Conservation (phyloP, 2,113 vertebrate species). For the Pygoscelis antarcticus region DNA sequence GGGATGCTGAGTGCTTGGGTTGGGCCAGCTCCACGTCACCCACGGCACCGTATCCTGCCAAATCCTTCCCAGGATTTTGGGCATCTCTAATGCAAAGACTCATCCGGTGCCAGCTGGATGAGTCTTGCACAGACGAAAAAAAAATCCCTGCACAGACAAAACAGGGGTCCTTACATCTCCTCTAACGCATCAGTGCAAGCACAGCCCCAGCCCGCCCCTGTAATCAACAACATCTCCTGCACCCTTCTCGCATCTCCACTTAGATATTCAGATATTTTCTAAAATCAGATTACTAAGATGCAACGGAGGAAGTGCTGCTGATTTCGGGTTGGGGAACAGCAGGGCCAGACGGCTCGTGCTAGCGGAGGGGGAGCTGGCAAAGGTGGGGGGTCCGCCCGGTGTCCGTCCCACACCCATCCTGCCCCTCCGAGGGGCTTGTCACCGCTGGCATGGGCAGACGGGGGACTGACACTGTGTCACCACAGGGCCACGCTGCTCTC, state of each 20-base stretch:
- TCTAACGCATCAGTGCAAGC: neutral
- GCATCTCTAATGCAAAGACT: neutral
- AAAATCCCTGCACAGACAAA: neutral
- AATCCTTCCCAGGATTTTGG: neutral
- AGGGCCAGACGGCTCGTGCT: fast-evolving
- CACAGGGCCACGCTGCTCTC: neutral
- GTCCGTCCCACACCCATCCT: neutral
- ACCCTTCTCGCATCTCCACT: neutral
- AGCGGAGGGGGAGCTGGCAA: fast-evolving
- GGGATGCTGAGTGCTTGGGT: neutral
- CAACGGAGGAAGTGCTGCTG: fast-evolving
- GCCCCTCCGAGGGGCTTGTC: neutral
- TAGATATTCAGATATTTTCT: neutral
- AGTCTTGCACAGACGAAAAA: neutral
- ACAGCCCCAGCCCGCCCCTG: neutral
- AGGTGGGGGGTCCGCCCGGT: neutral
- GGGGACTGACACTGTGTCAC: neutral
- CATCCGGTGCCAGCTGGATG: neutral
- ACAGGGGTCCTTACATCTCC: neutral
- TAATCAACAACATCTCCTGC: neutral
- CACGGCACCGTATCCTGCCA: neutral
- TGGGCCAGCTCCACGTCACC: neutral
- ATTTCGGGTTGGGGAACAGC: neutral
- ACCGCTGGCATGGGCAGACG: fast-evolving
- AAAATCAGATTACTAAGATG: neutral